Evolutionary conservation across 2,797 vertebrate species (phyloP).

Genomic region (Podarcis lilfordi): DNA sequence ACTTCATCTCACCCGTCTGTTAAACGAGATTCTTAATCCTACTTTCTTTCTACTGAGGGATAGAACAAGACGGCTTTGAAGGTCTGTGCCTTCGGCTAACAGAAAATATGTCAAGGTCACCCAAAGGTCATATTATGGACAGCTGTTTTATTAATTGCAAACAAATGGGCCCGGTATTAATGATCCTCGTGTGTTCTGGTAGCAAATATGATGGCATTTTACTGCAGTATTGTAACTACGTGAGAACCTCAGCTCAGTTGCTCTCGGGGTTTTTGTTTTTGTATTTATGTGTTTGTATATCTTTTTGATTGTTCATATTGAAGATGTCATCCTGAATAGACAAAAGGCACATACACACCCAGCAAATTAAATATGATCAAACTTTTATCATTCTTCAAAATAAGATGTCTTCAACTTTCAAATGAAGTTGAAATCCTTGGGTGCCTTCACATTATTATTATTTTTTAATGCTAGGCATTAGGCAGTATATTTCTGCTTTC

Average conservation of each 20-base stretch:
- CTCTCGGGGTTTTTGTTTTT: background rate
- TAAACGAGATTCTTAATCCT: constrained; percentile 46
- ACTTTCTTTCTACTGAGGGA: constrained; percentile 19
- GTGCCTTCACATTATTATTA: background rate
- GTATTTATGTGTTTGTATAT: background rate
- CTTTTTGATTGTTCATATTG: background rate
- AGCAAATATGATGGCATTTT: background rate
- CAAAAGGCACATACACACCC: background rate
- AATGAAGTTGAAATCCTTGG: background rate
- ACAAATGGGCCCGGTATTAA: background rate
- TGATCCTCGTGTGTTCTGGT: background rate
- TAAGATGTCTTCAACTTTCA: background rate
- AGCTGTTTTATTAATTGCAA: constrained; percentile 46
- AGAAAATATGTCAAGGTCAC: constrained; percentile 36
- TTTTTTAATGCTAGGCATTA: background rate
- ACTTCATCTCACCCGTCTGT: constrained; percentile 47
- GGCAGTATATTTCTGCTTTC: background rate
- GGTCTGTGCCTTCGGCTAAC: constrained; percentile 26
- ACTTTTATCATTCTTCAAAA: background rate
- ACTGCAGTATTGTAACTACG: background rate
- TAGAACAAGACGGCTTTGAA: constrained; percentile 16
- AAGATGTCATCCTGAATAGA: background rate
- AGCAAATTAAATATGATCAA: background rate
- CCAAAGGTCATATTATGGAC: constrained; percentile 30
- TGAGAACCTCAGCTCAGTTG: background rate